Evolutionary conservation across 2,113 vertebrate species (phyloP).

Genomic region (Brachypodius melanocephalos): DNA sequence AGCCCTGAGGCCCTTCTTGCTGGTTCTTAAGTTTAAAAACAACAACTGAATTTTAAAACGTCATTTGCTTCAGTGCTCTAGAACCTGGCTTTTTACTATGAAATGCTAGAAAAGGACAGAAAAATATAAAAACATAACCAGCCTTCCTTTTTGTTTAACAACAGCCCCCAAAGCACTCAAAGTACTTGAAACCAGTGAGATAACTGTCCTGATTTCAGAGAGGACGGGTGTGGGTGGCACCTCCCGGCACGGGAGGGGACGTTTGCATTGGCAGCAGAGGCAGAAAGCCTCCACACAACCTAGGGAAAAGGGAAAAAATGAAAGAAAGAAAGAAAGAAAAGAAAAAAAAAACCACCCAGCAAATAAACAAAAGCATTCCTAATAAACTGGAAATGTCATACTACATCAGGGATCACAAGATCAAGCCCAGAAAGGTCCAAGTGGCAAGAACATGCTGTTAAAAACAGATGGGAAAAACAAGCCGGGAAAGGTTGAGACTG

Average conservation of each 20-base stretch:
- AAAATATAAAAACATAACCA: neutral
- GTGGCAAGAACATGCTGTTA: constrained; percentile 50
- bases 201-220: constrained; percentile 7
- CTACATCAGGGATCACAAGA: constrained; percentile 59
- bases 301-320: neutral
- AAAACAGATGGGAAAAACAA: constrained; percentile 63
- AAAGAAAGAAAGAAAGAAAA: neutral
- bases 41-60: neutral
- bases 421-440: constrained; percentile 45
- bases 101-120: neutral
- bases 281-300: constrained; percentile 31
- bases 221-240: constrained; percentile 40
- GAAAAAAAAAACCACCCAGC: neutral
- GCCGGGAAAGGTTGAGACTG: constrained; percentile 5
- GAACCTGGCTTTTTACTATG: neutral
- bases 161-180: neutral
- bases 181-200: neutral
- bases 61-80: neutral
- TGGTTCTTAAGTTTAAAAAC: neutral
- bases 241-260: neutral
- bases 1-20: neutral
- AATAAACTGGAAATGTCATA: constrained; percentile 57
- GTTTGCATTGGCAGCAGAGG: neutral
- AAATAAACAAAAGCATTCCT: constrained; percentile 62
- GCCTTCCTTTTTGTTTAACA: neutral